These are phyloP conservation scores for Leptestheria dahalacensis DNA, from an alignment of 1,140 invertebrate genomes.

Conservation along the genomic window DNA sequence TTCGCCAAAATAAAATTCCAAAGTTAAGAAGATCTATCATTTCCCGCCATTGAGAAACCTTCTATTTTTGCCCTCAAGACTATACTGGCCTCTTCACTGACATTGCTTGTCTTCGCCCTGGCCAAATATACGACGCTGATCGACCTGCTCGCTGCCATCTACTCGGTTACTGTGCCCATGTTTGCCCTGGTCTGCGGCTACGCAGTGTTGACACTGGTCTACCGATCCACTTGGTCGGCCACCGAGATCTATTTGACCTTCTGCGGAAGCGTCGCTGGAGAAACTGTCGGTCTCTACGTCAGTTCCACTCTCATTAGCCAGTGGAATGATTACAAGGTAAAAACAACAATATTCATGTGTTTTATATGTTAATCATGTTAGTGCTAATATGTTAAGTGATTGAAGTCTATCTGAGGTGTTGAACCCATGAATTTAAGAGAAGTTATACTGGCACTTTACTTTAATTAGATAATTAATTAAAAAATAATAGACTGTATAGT, in stretches of 20 bases:
- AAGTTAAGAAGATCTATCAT: background rate
- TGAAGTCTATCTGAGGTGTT: too few relatives aligned
- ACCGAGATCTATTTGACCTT: constrained; percentile 30
- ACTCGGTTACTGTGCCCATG: constrained; percentile 22
- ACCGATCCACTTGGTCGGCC: constrained; percentile 28
- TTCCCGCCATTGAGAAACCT: background rate
- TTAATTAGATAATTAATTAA: too few relatives aligned
- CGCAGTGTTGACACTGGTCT: constrained; percentile 28
- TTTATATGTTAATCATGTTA: too few relatives aligned
- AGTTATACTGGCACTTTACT: too few relatives aligned
- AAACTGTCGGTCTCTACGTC: constrained; percentile 25
- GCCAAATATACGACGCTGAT: background rate
- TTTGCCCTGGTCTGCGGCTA: constrained; percentile 28
- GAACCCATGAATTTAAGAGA: too few relatives aligned
- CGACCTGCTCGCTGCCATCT: background rate
- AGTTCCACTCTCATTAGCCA: constrained; percentile 22
- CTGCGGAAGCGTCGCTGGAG: constrained; percentile 28
- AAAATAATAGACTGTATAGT: too few relatives aligned
- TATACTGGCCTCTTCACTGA: background rate
- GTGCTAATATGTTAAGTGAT: too few relatives aligned
- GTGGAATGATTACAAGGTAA: background rate
- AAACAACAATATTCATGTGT: too few relatives aligned
- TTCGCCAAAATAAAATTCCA: too few relatives aligned
- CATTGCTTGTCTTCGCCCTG: background rate
- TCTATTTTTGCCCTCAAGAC: background rate